phyloP scores from a whole-genome alignment of 2,888 invertebrate species.

The Cancer borealis region DNA sequence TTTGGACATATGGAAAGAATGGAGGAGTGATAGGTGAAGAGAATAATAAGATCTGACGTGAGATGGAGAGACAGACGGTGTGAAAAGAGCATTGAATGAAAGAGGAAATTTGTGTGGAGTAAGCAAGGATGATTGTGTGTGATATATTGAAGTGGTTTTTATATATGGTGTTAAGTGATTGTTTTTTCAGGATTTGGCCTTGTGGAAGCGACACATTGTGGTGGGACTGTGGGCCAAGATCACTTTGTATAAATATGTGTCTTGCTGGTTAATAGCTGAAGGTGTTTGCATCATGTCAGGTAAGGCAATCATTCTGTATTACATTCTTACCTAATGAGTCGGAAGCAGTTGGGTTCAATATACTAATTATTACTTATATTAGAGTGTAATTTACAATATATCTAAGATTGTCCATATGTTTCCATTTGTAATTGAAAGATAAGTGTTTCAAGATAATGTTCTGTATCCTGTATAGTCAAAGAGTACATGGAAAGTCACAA shows the following conservation, averaged over 20 bases:
- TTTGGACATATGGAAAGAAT: too few relatives aligned
- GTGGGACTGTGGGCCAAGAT: conserved; percentile 92
- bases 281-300: conserved; percentile 86
- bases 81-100: too few relatives aligned
- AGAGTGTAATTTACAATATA: not conserved
- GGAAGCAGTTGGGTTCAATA: not conserved
- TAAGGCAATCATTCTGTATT: conserved; percentile 78
- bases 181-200: conserved; percentile 78
- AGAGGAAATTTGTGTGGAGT: too few relatives aligned
- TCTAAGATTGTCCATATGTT: not conserved
- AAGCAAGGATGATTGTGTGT: too few relatives aligned
- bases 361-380: not conserved
- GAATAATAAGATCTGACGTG: too few relatives aligned
- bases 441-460: not conserved
- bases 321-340: not conserved
- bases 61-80: too few relatives aligned
- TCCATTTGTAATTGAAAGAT: not conserved
- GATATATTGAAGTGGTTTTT: not conserved
- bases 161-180: not conserved
- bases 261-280: conserved; percentile 95
- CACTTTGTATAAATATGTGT: conserved; percentile 93
- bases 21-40: too few relatives aligned
- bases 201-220: conserved; percentile 83
- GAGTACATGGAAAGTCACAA: not conserved
- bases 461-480: not conserved